Conservation (phyloP, 2,888 invertebrate species). For the Incurvaria masculella region DNA sequence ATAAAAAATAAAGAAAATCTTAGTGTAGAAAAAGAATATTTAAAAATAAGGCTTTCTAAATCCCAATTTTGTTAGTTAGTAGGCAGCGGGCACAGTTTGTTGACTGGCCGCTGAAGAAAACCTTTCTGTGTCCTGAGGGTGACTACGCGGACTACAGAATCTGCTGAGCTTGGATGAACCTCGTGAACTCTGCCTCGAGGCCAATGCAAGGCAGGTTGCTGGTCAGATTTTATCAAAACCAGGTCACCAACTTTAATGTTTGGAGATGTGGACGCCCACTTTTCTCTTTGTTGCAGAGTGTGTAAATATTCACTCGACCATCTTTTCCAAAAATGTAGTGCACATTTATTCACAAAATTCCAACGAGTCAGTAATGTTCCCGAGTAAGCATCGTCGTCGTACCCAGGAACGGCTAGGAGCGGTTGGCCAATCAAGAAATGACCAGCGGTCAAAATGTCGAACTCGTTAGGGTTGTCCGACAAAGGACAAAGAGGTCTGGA, state of each 20-base stretch:
- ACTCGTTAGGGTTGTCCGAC: conserved; percentile 11
- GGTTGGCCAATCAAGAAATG: conserved; percentile 12
- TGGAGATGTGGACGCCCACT: background rate
- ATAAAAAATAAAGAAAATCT: no score
- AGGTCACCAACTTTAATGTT: background rate
- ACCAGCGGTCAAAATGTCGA: conserved; percentile 10
- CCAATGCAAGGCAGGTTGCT: background rate
- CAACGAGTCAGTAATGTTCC: conserved; percentile 1
- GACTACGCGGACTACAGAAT: background rate
- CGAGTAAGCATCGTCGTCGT: conserved; percentile 3
- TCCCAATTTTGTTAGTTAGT: no score
- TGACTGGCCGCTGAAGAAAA: background rate
- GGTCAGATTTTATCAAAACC: background rate
- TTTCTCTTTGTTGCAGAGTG: background rate
- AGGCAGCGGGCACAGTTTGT: background rate
- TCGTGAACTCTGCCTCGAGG: background rate
- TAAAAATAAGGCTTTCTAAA: no score
- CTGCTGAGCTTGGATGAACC: background rate
- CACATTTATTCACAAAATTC: background rate
- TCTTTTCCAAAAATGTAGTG: background rate
- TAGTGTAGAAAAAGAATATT: no score
- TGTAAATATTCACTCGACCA: background rate
- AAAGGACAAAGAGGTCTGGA: conserved; percentile 11
- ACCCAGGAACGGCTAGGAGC: conserved; percentile 7
- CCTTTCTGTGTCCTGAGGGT: background rate